phyloP scores from a whole-genome alignment of 2,113 vertebrate species.

The Actenoides lindsayi region DNA sequence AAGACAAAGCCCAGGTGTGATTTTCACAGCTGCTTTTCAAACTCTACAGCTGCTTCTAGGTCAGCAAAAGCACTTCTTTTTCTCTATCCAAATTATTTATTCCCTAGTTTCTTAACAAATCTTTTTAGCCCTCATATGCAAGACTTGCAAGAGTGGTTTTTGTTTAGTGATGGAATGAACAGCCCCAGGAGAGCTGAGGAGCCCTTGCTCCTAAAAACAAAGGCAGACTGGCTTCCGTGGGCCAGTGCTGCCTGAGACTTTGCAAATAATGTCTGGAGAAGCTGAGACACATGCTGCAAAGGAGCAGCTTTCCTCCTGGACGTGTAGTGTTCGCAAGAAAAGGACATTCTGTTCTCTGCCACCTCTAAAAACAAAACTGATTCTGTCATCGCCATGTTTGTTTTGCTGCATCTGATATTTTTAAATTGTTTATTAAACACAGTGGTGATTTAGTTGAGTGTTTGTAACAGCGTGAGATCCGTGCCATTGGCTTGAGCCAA shows the following conservation, averaged over 20 bases:
- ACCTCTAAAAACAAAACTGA: conserved; percentile 38
- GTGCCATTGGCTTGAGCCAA: not conserved
- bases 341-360: not conserved
- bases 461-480: not conserved
- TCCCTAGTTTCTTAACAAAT: not conserved
- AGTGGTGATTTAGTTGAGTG: not conserved
- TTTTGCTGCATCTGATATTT: conserved; percentile 44
- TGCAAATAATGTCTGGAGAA: not conserved
- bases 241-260: not conserved
- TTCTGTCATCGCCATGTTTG: conserved; percentile 16
- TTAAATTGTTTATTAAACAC: conserved; percentile 52
- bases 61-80: not conserved
- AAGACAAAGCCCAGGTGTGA: not conserved
- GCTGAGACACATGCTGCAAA: not conserved
- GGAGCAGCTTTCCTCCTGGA: not conserved
- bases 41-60: not conserved
- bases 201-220: not conserved
- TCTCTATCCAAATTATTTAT: not conserved
- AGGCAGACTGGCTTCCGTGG: accelerated
- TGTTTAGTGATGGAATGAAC: not conserved
- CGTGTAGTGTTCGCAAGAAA: not conserved
- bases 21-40: not conserved
- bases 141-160: not conserved
- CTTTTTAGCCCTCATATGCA: not conserved
- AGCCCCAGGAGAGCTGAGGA: not conserved